Base-by-base conservation (phyloP, 1,140 invertebrate species). In the Laupala kohalensis region DNA sequence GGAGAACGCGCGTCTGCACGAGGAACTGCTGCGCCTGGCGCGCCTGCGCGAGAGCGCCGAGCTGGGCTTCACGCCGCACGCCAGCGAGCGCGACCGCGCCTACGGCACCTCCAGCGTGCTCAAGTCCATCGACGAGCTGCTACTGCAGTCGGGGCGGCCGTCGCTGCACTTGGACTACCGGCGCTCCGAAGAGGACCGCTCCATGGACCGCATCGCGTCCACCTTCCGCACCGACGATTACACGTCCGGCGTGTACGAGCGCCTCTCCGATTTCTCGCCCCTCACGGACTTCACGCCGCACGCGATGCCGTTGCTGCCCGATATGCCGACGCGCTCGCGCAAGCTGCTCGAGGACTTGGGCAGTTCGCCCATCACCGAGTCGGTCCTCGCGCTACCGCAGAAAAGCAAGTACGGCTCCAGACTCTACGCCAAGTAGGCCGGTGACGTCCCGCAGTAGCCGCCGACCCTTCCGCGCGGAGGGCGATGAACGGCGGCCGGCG, bases 271-370 rank as follows among this genome's bases (percentile, higher is more conserved):
- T 73, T 83, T 81, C 74, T 82, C 82, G 19, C 81, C 82, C 13
- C 72, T 82, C 25, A 79, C 79, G 6, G 84, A 85, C 75, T 85
- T 86, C 2, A 84, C 86, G 12, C 86, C 86, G 9, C 19, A 9
- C 9, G 30, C 37, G 37, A 88, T 88, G 86, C 86, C 86, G 2
- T 76, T 88, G 4, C 79, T 88, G 25, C 85, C 84, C 65, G 87
- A 88, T 77, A 86, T 88, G 80, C 86, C 85, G 37, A 84, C 83
- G 12, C 80, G 85, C 67, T 87, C 86, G 15, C 76, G 87, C 37
- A 86, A 85, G 74, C 81, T 88, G 30, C 79, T 88, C 30, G 85
- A 87, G 74, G 84, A 87, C 75, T 80, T 88, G 67, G 86, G 85
- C 30, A 85, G 84, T 73, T 82, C 83, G 69, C 85, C 86, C 27